phyloP scores from a whole-genome alignment of 2,888 invertebrate genomes.

The Pseudococcus longispinus region DNA sequence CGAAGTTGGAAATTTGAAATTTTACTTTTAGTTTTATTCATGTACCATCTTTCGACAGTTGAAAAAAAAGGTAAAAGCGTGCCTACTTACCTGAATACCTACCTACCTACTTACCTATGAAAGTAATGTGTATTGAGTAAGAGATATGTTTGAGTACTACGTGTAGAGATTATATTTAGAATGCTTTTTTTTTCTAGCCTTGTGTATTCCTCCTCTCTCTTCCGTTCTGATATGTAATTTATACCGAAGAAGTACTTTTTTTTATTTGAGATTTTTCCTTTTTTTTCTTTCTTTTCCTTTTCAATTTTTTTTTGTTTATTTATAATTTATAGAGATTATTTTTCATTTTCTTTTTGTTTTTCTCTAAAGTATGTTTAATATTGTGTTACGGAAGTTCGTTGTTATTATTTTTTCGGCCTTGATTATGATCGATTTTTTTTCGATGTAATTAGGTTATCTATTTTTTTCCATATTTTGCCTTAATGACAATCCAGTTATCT shows the following conservation, averaged over 20 bases:
- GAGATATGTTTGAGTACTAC: constrained; percentile 1
- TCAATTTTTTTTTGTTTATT: not conserved
- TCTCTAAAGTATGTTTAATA: constrained; percentile 1
- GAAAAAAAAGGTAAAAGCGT: not conserved
- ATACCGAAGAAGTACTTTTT: constrained; percentile 2
- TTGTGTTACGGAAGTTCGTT: constrained; percentile 40
- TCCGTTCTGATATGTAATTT: constrained; percentile 5
- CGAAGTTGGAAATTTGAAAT: not conserved
- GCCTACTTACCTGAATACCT: not conserved
- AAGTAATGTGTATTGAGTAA: not conserved
- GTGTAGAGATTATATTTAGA: constrained; percentile 9
- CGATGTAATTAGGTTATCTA: not conserved
- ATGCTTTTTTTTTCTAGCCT: not conserved
- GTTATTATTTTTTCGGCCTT: constrained; percentile 10
- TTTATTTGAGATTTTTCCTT: not conserved
- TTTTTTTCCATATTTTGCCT: constrained; percentile 20
- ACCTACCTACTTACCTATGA: not conserved
- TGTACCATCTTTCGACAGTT: not conserved
- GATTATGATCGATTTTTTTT: not conserved
- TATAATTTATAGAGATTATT: not conserved
- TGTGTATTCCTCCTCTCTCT: not conserved
- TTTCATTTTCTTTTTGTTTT: not conserved
- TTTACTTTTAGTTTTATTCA: not conserved
- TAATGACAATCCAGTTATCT: constrained; percentile 45
- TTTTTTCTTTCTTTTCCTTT: not conserved